These are phyloP conservation scores for Hyperopisus bebe DNA, from an alignment of 2,113 vertebrate genomes.

Conservation along the genomic window DNA sequence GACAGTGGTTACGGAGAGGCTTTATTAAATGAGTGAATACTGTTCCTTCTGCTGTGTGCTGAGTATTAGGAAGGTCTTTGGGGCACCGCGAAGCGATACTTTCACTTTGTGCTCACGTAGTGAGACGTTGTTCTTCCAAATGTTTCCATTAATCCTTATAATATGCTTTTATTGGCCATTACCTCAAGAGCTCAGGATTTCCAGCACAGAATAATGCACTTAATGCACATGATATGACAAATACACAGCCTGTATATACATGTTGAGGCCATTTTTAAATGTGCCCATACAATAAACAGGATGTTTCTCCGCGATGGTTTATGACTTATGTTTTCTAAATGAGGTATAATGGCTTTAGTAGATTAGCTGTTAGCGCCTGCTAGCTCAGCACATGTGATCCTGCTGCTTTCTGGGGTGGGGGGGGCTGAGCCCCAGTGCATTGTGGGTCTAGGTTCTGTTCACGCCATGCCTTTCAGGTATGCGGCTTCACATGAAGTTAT, in stretches of 20 bases:
- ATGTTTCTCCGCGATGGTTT: neutral
- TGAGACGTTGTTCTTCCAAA: neutral
- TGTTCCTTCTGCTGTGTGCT: neutral
- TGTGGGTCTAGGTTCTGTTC: neutral
- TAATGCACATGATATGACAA: neutral
- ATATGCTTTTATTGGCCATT: neutral
- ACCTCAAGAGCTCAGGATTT: neutral
- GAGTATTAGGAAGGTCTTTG: neutral
- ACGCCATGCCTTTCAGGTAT: neutral
- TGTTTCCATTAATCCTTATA: neutral
- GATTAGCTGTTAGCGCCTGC: neutral
- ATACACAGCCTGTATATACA: neutral
- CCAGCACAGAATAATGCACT: neutral
- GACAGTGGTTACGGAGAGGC: neutral
- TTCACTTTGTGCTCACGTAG: neutral
- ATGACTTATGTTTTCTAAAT: slow-evolving; percentile 3
- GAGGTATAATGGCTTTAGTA: neutral
- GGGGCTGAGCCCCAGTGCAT: neutral
- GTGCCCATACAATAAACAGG: neutral
- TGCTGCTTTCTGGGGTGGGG: neutral
- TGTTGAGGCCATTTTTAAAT: neutral
- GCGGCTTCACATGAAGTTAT: neutral
- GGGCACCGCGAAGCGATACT: neutral
- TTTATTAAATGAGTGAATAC: neutral
- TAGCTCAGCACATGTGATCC: neutral